phyloP scores from a whole-genome alignment of 2,797 vertebrate species.

The Coranthus polyacanthus region DNA sequence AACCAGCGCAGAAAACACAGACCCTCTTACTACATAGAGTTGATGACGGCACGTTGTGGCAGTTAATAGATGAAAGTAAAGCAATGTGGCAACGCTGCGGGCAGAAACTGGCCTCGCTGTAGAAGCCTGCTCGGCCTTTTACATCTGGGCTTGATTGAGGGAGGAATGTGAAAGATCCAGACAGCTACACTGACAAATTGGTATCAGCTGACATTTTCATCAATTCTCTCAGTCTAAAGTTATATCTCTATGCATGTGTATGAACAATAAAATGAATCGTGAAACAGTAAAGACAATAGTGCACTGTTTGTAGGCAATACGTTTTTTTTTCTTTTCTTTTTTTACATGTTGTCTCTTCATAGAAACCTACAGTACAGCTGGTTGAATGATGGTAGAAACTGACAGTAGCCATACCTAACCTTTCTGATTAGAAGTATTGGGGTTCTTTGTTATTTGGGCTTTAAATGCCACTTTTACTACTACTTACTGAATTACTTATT shows the following conservation, averaged over 20 bases:
- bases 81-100: slow-evolving; percentile 26
- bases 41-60: neutral
- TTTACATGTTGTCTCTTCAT: too few species aligned
- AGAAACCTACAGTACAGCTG: too few species aligned
- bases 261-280: neutral
- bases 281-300: neutral
- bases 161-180: slow-evolving; percentile 73
- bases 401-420: too few species aligned
- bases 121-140: slow-evolving; percentile 9
- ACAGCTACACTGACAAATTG: slow-evolving; percentile 47
- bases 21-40: neutral
- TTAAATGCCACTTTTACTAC: too few species aligned
- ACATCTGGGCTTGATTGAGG: slow-evolving; percentile 78
- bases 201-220: slow-evolving; percentile 45
- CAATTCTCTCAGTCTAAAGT: slow-evolving; percentile 5
- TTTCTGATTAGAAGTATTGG: too few species aligned
- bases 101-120: neutral
- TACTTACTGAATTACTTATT: too few species aligned
- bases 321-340: too few species aligned
- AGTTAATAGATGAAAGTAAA: neutral
- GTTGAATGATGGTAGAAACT: neutral
- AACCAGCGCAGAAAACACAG: neutral
- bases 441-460: too few species aligned
- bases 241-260: neutral
- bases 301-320: too few species aligned